Evolutionary conservation across 1,140 invertebrate genomes (phyloP), one percentile per base, ranked within the genome.

Genomic region (Aporrectodea caliginosa): DNA sequence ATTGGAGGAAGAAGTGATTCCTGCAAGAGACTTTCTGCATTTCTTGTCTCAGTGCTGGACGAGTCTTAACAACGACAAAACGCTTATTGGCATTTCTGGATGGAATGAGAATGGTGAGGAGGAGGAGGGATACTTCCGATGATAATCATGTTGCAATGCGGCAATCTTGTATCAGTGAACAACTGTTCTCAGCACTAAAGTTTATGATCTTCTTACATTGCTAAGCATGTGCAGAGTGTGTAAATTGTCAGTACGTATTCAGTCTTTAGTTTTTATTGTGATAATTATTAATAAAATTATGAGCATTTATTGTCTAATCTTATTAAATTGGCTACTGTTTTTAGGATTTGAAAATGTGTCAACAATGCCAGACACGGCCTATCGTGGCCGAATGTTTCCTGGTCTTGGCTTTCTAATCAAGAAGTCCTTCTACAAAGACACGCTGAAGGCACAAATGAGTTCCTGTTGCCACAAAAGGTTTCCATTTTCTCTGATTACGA

Each of bases 51-150:
- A 89, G 81, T 82, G 87, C 43, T 79, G 88, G n/a, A 83, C 84
- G 2, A 78, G 87, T 14, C 73, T 90, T 0, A 83, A 88, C 16
- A 83, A 82, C 71, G 89, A 90, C 82, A 75, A 82, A 33, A 84
- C 88, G 12, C 79, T 91, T 69, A 74, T 87, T 35, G 88, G 86
- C 16, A 84, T 90, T 12, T 89, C 88, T 58, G 86, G 88, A 12
- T 90, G 88, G 86, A 90, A 90, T 84, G 86, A 89, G 35, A 90
- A 90, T 85, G 89, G 90, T 90, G 82, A 75, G 78, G 82, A 6
- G n/a, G n/a, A n/a, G n/a, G n/a, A n/a, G n/a, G n/a, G n/a, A n/a
- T n/a, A n/a, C n/a, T n/a, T n/a, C n/a, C n/a, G n/a, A n/a, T n/a
- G n/a, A n/a, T n/a, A n/a, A n/a, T n/a, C n/a, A n/a, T n/a, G n/a